phyloP scores from a whole-genome alignment of 2,888 invertebrate genomes.

The Antitype chi region DNA sequence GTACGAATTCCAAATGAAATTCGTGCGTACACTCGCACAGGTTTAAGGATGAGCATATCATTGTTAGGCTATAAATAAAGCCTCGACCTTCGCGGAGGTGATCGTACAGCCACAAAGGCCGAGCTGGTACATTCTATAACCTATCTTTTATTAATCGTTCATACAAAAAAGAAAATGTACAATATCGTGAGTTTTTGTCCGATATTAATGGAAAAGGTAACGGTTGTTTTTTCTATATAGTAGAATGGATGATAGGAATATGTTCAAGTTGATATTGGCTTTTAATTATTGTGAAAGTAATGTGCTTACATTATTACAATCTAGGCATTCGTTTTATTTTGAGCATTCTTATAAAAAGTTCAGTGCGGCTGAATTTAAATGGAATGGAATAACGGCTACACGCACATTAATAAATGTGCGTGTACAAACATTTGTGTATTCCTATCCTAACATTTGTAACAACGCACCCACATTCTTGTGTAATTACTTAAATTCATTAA shows the following conservation, averaged over 20 bases:
- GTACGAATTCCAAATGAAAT: constrained; percentile 31
- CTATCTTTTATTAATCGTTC: constrained; percentile 63
- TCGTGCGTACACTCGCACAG: constrained; percentile 59
- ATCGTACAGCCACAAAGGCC: constrained; percentile 77
- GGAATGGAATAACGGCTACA: constrained; percentile 18
- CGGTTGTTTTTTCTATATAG: constrained; percentile 25
- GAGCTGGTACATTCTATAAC: constrained; percentile 65
- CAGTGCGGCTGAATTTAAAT: constrained; percentile 31
- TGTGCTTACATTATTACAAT: neutral
- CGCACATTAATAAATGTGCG: constrained; percentile 41
- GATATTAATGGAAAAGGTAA: constrained; percentile 29
- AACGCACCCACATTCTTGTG: constrained; percentile 45
- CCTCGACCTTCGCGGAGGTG: constrained; percentile 77
- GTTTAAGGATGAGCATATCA: constrained; percentile 68
- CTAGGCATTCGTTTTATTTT: constrained; percentile 14
- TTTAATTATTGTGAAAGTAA: constrained; percentile 18
- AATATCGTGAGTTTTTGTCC: constrained; percentile 41
- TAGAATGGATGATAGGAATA: constrained; percentile 20
- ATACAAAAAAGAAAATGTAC: constrained; percentile 31
- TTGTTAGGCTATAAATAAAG: constrained; percentile 68
- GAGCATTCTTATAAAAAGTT: constrained; percentile 5
- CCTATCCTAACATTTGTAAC: constrained; percentile 31
- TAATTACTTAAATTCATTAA: constrained; percentile 42
- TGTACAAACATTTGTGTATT: constrained; percentile 37
- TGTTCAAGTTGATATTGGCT: constrained; percentile 25